phyloP scores from a whole-genome alignment of 2,113 vertebrate genomes.

The Seriola quinqueradiata region DNA sequence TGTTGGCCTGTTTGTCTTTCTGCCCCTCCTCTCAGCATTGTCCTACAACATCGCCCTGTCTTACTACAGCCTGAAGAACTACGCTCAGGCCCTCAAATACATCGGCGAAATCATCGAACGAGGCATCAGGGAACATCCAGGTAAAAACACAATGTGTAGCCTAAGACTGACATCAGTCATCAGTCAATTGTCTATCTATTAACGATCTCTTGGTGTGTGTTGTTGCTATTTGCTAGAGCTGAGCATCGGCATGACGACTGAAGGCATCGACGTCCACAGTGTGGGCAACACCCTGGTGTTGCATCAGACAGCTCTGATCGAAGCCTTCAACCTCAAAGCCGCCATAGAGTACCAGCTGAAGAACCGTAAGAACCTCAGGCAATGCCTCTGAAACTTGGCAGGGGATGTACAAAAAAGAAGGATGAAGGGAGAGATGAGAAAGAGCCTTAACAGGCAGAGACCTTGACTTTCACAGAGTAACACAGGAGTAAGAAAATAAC shows the following conservation, averaged over 20 bases:
- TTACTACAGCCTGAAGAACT: conserved; percentile 90
- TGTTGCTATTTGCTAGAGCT: conserved; percentile 82
- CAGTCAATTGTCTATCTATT: not conserved
- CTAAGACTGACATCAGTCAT: not conserved
- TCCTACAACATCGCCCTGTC: conserved; percentile 95
- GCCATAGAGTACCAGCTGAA: conserved; percentile 94
- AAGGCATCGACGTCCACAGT: conserved; percentile 93
- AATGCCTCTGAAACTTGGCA: not conserved
- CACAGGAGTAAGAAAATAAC: not conserved
- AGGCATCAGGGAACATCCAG: conserved; percentile 93
- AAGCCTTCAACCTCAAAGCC: conserved; percentile 97
- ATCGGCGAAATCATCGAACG: conserved; percentile 91
- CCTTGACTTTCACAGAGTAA: not conserved
- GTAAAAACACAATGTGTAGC: conserved; percentile 52
- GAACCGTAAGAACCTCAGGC: conserved; percentile 81
- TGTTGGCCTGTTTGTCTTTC: not conserved
- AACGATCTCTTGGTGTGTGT: rapidly evolving
- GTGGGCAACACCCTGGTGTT: conserved; percentile 95
- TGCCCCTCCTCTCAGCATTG: conserved; percentile 79
- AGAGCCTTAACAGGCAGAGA: not conserved
- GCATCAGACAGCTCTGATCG: conserved; percentile 93
- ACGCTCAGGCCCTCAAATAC: conserved; percentile 87
- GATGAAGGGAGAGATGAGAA: not conserved
- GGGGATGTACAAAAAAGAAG: not conserved
- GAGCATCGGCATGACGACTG: conserved; percentile 92